Conservation (phyloP, 2,113 vertebrate genomes). For the Hyperoodon ampullatus region DNA sequence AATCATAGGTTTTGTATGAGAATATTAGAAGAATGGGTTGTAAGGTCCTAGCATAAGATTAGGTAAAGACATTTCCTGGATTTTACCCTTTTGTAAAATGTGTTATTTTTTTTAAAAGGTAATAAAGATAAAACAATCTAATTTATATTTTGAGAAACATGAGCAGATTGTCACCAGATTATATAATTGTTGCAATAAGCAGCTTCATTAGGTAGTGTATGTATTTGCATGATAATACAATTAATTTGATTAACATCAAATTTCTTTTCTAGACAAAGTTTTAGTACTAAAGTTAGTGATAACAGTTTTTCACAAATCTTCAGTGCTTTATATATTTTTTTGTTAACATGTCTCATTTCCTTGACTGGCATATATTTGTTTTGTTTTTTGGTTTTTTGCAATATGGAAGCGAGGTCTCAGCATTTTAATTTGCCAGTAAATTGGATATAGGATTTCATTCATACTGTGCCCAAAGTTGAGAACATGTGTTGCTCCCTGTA, state of each 20-base stretch:
- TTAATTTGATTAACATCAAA: neutral
- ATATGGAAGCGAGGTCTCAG: neutral
- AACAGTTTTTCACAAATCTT: neutral
- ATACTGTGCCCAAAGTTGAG: neutral
- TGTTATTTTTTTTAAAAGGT: neutral
- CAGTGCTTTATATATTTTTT: neutral
- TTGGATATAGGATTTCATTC: neutral
- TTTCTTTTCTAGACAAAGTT: neutral
- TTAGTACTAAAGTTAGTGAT: neutral
- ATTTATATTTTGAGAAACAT: neutral
- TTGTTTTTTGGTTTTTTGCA: neutral
- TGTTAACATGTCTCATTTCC: neutral
- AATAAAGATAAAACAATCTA: neutral
- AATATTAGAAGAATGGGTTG: neutral
- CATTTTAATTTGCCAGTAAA: neutral
- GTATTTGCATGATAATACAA: neutral
- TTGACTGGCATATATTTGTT: neutral
- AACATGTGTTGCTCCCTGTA: rapidly evolving
- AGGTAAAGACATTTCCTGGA: neutral
- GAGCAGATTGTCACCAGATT: neutral
- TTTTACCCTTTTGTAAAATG: neutral
- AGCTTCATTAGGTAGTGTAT: neutral
- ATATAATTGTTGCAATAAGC: neutral
- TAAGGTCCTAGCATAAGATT: neutral
- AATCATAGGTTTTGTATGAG: neutral